A percentile compares a stretch with the other conserved stretches of the same genome.
Conservation (phyloP, 2,113 vertebrate genomes). For the Myxocyprinus asiaticus region DNA sequence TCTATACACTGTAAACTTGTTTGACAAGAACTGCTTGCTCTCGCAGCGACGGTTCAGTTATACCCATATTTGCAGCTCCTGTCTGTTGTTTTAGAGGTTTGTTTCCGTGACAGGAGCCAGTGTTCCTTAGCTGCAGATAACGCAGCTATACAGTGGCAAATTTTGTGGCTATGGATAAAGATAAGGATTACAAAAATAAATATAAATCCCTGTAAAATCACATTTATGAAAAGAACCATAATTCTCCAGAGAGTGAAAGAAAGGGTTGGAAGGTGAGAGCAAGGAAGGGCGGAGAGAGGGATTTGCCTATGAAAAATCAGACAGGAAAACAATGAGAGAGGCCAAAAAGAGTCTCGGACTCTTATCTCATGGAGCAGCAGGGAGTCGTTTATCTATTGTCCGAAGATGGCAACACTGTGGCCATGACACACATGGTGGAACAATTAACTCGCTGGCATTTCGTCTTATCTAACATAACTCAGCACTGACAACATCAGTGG, state of each 20-base stretch:
- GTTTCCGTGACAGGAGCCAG: not conserved
- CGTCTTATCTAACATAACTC: slow-evolving; percentile 52
- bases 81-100: not conserved
- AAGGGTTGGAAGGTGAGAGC: slow-evolving; percentile 43
- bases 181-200: slow-evolving; percentile 36
- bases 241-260: slow-evolving; percentile 46
- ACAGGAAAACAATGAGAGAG: slow-evolving; percentile 43
- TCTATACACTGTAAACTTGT: not conserved
- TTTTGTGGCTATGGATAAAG: not conserved
- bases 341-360: slow-evolving; percentile 23
- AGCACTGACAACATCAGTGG: slow-evolving; percentile 31
- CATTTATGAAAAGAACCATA: slow-evolving; percentile 53
- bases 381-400: slow-evolving; percentile 34
- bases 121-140: not conserved
- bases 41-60: too few relatives aligned
- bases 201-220: slow-evolving; percentile 45
- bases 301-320: slow-evolving; percentile 63
- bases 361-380: slow-evolving; percentile 63
- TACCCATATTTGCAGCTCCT: too few relatives aligned
- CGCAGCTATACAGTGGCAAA: not conserved
- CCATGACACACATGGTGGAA: slow-evolving; percentile 43
- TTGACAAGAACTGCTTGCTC: not conserved
- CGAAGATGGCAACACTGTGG: slow-evolving; percentile 43
- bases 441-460: slow-evolving; percentile 57
- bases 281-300: not conserved